A percentile compares a stretch with the other conserved stretches of the same genome.
phyloP scores from a whole-genome alignment of 2,113 vertebrate species.

The Dolichotis patagonum region DNA sequence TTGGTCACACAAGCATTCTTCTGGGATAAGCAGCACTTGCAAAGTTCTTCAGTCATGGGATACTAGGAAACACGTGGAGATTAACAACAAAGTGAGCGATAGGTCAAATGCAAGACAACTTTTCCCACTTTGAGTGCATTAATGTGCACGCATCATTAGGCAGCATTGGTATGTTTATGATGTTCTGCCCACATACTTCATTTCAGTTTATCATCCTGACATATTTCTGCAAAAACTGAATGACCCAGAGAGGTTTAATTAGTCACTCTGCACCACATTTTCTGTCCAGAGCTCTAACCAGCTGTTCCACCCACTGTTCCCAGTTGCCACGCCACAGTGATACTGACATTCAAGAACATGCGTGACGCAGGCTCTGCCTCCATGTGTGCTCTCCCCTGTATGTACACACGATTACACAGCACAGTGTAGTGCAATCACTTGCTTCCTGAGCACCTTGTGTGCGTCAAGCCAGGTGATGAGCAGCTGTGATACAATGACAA shows the following conservation, averaged over 20 bases:
- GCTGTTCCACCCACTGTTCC: not conserved
- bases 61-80: not conserved
- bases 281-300: not conserved
- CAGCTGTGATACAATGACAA: not conserved
- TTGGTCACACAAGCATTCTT: not conserved
- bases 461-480: too few relatives aligned
- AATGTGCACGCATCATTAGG: not conserved
- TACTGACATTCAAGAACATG: too few relatives aligned
- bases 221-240: not conserved
- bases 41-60: not conserved
- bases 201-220: not conserved
- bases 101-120: not conserved
- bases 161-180: not conserved
- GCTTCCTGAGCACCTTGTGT: not conserved
- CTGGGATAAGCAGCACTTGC: too few relatives aligned
- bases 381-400: not conserved
- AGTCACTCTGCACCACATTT: not conserved
- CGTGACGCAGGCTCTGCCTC: fast-evolving
- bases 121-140: not conserved
- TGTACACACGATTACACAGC: not conserved
- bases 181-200: not conserved
- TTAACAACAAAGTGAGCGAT: not conserved
- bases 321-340: not conserved
- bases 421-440: not conserved
- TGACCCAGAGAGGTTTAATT: not conserved